Evolutionary conservation across 2,888 invertebrate genomes (phyloP).

Genomic region (Nipponacmea schrenckii): DNA sequence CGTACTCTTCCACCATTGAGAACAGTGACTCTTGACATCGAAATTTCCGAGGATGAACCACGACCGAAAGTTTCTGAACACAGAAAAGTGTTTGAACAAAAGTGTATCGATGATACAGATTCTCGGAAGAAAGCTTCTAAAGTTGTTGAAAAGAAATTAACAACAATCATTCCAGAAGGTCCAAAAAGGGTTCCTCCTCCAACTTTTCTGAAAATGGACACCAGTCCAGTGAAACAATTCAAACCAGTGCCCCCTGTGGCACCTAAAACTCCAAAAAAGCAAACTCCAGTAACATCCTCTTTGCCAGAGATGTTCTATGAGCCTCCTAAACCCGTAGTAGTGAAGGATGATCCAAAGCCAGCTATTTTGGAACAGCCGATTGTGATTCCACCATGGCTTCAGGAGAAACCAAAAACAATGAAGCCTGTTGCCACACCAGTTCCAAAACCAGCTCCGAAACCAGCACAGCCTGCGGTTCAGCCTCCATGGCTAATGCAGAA

Average conservation of each 20-base stretch:
- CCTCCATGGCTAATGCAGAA: not conserved
- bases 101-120: not conserved
- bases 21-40: not conserved
- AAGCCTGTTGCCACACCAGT: conserved; percentile 15
- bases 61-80: not conserved
- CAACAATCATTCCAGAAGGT: not conserved
- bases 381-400: conserved; percentile 24
- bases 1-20: not conserved
- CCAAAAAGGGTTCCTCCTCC: not conserved
- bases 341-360: conserved; percentile 33
- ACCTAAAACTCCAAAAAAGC: conserved; percentile 42
- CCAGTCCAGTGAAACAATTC: conserved; percentile 12
- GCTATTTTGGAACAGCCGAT: conserved; percentile 28
- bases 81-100: not conserved
- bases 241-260: conserved; percentile 26
- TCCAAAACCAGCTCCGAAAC: conserved; percentile 11
- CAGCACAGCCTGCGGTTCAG: not conserved
- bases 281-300: conserved; percentile 19
- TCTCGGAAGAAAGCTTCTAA: not conserved
- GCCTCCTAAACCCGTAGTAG: conserved; percentile 46
- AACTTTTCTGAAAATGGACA: not conserved
- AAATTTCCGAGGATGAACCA: not conserved
- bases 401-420: conserved; percentile 10
- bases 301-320: conserved; percentile 38
- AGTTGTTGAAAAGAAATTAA: not conserved